Evolutionary conservation across 2,797 vertebrate genomes (phyloP).

Genomic region (Sciurus carolinensis): DNA sequence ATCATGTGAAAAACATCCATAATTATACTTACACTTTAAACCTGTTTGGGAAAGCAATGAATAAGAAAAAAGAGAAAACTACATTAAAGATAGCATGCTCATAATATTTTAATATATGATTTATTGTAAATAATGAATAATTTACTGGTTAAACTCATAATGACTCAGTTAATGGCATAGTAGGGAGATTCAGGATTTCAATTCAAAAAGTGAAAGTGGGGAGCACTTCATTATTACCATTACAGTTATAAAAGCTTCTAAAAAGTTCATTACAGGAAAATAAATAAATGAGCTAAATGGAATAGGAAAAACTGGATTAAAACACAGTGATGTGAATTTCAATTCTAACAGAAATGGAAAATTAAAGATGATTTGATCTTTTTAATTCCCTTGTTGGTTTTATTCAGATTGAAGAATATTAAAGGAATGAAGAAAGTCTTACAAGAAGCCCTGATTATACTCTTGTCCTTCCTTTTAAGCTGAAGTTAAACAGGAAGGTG

Average conservation of each 20-base stretch:
- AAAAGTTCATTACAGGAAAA: constrained; percentile 58
- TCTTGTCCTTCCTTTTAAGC: constrained; percentile 41
- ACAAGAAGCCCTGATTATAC: not conserved
- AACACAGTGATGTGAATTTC: not conserved
- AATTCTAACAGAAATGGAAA: not conserved
- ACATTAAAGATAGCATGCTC: constrained; percentile 83
- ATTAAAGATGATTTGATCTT: constrained; percentile 30
- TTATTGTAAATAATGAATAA: constrained; percentile 49
- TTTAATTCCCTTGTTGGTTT: constrained; percentile 63
- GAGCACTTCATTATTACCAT: constrained; percentile 40
- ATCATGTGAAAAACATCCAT: constrained; percentile 2
- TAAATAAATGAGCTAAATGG: constrained; percentile 56
- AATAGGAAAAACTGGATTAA: constrained; percentile 63
- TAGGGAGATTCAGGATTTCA: constrained; percentile 11
- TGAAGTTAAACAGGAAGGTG: constrained; percentile 53
- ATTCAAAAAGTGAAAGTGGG: constrained; percentile 7
- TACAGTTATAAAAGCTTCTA: constrained; percentile 63
- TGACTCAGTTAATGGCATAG: constrained; percentile 79
- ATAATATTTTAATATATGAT: constrained; percentile 58
- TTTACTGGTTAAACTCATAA: constrained; percentile 52
- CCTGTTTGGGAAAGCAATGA: constrained; percentile 91
- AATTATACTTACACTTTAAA: constrained; percentile 99
- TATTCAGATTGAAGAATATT: constrained; percentile 50
- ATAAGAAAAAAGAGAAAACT: constrained; percentile 78
- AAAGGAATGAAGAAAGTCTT: constrained; percentile 19